Conservation (phyloP, 53 echinoderm and acorn worm genomes). For the Actinopyga echinites region DNA sequence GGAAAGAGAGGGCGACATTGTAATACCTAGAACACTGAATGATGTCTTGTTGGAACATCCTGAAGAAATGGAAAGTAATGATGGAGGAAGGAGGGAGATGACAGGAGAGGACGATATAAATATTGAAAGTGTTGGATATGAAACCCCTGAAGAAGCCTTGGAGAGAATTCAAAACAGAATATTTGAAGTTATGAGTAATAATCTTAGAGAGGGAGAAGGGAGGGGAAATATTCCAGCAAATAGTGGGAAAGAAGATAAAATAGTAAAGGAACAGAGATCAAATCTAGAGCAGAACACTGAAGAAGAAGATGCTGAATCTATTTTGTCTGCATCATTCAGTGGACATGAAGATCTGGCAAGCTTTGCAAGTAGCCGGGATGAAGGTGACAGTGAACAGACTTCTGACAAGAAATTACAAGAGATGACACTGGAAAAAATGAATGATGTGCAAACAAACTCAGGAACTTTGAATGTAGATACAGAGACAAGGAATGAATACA, state of each 20-base stretch:
- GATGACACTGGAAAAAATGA: too few relatives aligned
- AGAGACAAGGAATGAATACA: too few relatives aligned
- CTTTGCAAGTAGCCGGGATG: conserved; percentile 29
- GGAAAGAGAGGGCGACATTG: conserved; percentile 34
- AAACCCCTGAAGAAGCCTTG: conserved; percentile 38
- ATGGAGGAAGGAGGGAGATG: neutral
- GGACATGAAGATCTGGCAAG: neutral
- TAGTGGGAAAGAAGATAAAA: neutral
- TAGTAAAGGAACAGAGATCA: neutral
- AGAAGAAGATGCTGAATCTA: conserved; percentile 13
- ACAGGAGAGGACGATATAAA: neutral
- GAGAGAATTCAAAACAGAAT: conserved; percentile 14
- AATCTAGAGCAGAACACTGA: neutral
- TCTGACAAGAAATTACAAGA: too few relatives aligned
- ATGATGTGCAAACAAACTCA: too few relatives aligned
- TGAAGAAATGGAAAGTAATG: neutral
- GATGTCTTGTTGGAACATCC: conserved; percentile 62
- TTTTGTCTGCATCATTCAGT: neutral
- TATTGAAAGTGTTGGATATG: neutral
- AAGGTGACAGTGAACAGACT: conserved; percentile 12
- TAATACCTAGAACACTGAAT: conserved; percentile 83
- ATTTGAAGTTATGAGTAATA: neutral
- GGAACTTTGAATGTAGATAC: too few relatives aligned
- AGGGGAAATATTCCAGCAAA: neutral
- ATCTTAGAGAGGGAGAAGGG: neutral